phyloP scores from a whole-genome alignment of 2,888 invertebrate species.

The Drosophila neoperkinsi region DNA sequence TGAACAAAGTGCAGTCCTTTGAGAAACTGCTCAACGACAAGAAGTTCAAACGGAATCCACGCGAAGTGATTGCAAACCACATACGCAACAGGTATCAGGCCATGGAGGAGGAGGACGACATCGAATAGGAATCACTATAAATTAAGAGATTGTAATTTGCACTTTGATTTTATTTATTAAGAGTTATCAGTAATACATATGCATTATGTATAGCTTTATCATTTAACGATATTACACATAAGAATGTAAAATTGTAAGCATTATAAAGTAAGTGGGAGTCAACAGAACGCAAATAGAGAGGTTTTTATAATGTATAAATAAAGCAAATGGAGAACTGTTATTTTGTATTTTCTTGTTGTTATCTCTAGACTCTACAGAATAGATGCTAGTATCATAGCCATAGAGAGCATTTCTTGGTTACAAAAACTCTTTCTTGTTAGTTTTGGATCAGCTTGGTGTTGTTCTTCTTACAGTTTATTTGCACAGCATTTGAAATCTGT shows the following conservation, averaged over 20 bases:
- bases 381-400: conserved; percentile 50
- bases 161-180: conserved; percentile 70
- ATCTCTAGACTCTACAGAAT: conserved; percentile 36
- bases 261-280: conserved; percentile 45
- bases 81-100: conserved; percentile 81
- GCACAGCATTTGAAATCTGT: conserved; percentile 24
- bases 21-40: conserved; percentile 80
- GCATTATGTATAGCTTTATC: conserved; percentile 63
- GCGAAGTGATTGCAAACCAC: conserved; percentile 79
- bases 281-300: conserved; percentile 52
- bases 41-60: conserved; percentile 82
- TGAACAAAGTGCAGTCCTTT: conserved; percentile 73
- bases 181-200: conserved; percentile 80
- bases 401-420: conserved; percentile 27
- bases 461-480: conserved; percentile 65
- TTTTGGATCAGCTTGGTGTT: conserved; percentile 68
- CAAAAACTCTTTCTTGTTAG: conserved; percentile 25
- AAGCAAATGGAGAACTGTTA: conserved; percentile 46
- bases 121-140: conserved; percentile 10
- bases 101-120: conserved; percentile 49
- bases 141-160: conserved; percentile 29
- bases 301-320: conserved; percentile 29
- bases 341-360: conserved; percentile 32
- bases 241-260: conserved; percentile 65
- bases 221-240: conserved; percentile 70